Percentiles rank a stretch among this genome's conserved stretches.
Conservation (phyloP, 1,140 invertebrate genomes). For the Aphidius ervi region DNA sequence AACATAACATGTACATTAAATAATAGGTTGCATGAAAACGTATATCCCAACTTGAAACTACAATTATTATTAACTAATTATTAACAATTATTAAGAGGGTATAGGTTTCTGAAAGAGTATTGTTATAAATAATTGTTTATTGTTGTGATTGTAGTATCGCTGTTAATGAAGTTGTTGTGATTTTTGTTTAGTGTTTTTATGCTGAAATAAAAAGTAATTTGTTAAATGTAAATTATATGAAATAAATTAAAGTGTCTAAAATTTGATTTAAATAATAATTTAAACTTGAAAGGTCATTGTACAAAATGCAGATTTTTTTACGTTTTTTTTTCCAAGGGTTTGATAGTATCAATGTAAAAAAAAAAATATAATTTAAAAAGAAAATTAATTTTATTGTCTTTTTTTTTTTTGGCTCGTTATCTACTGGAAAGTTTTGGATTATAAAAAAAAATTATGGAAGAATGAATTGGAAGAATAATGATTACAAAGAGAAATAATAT, state of each 20-base stretch:
- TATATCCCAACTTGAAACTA: conserved; percentile 44
- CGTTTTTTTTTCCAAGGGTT: too few relatives aligned
- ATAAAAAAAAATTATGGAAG: conserved; percentile 7
- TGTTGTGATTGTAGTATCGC: conserved; percentile 17
- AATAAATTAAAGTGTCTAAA: too few relatives aligned
- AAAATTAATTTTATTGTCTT: background rate
- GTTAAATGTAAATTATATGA: too few relatives aligned
- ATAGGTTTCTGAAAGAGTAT: conserved; percentile 23
- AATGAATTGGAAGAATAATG: conserved; percentile 8
- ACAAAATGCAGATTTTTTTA: too few relatives aligned
- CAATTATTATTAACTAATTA: conserved; percentile 22
- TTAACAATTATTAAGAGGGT: conserved; percentile 45
- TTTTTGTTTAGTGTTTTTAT: background rate
- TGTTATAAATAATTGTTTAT: conserved; percentile 25
- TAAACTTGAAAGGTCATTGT: too few relatives aligned
- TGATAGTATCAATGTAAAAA: background rate
- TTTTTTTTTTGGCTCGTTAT: background rate
- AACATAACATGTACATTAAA: conserved; percentile 51
- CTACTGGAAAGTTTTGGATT: conserved; percentile 1
- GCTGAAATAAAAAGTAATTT: background rate
- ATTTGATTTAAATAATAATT: too few relatives aligned
- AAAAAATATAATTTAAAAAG: background rate
- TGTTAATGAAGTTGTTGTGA: conserved; percentile 10
- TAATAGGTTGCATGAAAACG: conserved; percentile 49
- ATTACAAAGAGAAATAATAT: conserved; percentile 10